phyloP scores from a whole-genome alignment of 2,888 invertebrate genomes.

The Cylloceria caligata region DNA sequence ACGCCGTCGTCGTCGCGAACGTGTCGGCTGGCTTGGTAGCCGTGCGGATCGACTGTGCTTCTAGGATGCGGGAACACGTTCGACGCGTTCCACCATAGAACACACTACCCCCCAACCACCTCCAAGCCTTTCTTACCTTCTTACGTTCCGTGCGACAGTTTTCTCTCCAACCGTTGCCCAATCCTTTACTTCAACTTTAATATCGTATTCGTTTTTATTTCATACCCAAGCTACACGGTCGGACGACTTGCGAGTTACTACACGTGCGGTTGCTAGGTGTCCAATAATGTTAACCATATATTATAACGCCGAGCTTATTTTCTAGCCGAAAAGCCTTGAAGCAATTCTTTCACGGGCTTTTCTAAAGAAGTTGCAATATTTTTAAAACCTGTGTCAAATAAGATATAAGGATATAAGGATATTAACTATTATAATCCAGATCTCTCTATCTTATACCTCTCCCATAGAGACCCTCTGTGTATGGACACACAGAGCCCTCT shows the following conservation, averaged over 20 bases:
- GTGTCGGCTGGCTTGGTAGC: conserved; percentile 56
- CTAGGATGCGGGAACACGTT: conserved; percentile 43
- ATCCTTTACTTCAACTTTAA: conserved; percentile 46
- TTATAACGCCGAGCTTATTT: neutral
- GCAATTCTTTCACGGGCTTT: neutral
- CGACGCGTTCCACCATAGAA: conserved; percentile 23
- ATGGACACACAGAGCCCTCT: no score
- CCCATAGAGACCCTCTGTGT: no score
- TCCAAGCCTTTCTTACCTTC: conserved; percentile 40
- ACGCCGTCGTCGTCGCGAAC: conserved; percentile 60
- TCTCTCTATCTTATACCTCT: no score
- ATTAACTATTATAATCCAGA: no score
- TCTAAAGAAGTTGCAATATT: neutral
- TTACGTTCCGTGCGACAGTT: conserved; percentile 15
- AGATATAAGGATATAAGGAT: neutral
- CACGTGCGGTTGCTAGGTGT: conserved; percentile 14
- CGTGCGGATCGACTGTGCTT: conserved; percentile 25
- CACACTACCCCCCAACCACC: conserved; percentile 31
- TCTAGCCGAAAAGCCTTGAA: neutral
- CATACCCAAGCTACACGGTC: neutral
- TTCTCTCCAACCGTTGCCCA: conserved; percentile 13
- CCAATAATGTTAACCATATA: conserved; percentile 20
- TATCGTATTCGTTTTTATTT: conserved; percentile 25
- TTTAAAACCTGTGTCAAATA: neutral
- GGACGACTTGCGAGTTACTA: conserved; percentile 7